phyloP scores from a whole-genome alignment of 2,888 invertebrate species.

The Nesidiocoris tenuis region DNA sequence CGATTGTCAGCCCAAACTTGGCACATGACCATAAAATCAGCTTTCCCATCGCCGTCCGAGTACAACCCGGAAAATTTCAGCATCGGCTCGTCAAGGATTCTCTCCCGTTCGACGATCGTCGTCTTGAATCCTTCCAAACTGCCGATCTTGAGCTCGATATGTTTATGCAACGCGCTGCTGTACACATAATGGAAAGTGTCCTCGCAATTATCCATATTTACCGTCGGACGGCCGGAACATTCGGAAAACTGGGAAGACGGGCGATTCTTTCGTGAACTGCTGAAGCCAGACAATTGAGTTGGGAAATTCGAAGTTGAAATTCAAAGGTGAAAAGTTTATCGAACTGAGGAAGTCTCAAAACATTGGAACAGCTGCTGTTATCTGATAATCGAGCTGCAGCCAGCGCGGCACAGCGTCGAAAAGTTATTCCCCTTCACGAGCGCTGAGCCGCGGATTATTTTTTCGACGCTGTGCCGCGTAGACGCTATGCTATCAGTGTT shows the following conservation, averaged over 20 bases:
- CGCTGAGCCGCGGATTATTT: no score
- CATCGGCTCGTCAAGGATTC: slow-evolving; percentile 82
- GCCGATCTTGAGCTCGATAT: slow-evolving; percentile 92
- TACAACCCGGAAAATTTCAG: slow-evolving; percentile 87
- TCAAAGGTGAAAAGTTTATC: no score
- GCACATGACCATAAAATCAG: slow-evolving; percentile 85
- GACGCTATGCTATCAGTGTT: no score
- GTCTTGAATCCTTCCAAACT: slow-evolving; percentile 87
- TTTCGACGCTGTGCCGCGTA: no score
- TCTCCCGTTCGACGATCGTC: slow-evolving; percentile 78
- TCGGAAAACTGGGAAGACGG: neutral
- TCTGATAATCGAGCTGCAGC: no score
- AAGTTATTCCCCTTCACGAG: no score
- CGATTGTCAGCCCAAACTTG: slow-evolving; percentile 80
- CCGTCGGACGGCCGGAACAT: neutral
- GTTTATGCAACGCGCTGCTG: slow-evolving; percentile 84
- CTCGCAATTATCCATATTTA: slow-evolving; percentile 70
- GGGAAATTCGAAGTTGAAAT: no score
- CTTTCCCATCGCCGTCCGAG: slow-evolving; percentile 67
- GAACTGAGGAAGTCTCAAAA: no score
- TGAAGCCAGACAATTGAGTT: no score
- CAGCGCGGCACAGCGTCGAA: no score
- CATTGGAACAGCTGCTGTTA: no score
- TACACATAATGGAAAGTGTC: slow-evolving; percentile 85
- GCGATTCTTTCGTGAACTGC: no score